Conservation (phyloP, 2,113 vertebrate species). For the Brevimyrus niger region DNA sequence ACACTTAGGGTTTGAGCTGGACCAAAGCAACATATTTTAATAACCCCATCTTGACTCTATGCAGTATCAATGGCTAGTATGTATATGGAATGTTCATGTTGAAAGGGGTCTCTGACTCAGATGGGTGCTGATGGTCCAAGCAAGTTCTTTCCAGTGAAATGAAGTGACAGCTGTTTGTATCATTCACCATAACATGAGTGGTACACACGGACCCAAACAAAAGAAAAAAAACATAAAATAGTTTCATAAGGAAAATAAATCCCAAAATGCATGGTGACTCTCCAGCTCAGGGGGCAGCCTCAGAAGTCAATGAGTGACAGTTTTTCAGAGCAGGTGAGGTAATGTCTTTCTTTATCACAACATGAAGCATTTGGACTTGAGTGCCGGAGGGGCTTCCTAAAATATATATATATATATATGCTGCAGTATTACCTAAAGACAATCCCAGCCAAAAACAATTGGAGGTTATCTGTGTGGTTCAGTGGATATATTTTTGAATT, state of each 20-base stretch:
- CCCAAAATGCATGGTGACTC: constrained; percentile 28
- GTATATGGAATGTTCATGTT: neutral
- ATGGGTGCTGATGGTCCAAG: neutral
- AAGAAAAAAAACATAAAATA: neutral
- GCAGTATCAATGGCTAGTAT: neutral
- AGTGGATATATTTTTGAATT: neutral
- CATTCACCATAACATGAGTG: neutral
- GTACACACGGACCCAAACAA: neutral
- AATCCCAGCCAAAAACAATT: constrained; percentile 25
- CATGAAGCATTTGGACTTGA: constrained; percentile 32
- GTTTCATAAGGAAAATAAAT: constrained; percentile 3
- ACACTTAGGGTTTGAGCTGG: constrained; percentile 40
- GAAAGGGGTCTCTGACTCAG: no score
- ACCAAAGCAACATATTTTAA: constrained; percentile 47
- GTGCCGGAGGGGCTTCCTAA: constrained; percentile 27
- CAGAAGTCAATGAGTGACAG: constrained; percentile 43
- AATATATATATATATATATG: neutral
- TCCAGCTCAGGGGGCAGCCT: constrained; percentile 31
- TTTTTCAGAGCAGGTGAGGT: constrained; percentile 42
- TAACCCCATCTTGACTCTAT: constrained; percentile 36
- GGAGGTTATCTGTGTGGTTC: constrained; percentile 21
- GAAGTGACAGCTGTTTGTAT: neutral
- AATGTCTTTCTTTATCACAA: constrained; percentile 44
- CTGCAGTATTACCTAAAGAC: constrained; percentile 23
- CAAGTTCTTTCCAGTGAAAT: neutral